phyloP scores from a whole-genome alignment of 2,113 vertebrate species.

The Steatornis caripensis region DNA sequence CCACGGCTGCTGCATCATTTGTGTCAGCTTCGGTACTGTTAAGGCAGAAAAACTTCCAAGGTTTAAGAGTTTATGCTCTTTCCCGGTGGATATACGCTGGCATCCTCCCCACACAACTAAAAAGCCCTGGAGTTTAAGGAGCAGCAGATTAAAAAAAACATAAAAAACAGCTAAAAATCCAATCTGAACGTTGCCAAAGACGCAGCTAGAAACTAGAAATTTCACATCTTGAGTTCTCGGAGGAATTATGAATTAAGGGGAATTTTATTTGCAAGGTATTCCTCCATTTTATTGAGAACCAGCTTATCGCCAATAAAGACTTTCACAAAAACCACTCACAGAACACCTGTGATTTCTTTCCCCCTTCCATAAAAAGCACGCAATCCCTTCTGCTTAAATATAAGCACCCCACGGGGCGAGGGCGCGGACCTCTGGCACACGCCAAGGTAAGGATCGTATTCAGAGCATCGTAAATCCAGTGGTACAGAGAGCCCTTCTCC shows the following conservation, averaged over 20 bases:
- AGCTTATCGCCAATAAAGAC: neutral
- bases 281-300: neutral
- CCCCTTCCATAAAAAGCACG: neutral
- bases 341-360: neutral
- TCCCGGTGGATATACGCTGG: neutral
- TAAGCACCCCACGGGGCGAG: fast-evolving
- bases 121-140: neutral
- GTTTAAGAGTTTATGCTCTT: neutral
- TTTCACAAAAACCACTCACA: neutral
- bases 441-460: neutral
- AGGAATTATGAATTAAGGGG: neutral
- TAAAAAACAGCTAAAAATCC: neutral
- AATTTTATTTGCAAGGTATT: neutral
- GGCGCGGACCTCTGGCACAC: neutral
- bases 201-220: neutral
- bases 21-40: neutral
- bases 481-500: slow-evolving; percentile 83
- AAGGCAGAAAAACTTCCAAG: neutral
- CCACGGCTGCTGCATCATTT: neutral
- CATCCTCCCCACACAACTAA: neutral
- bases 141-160: neutral
- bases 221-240: neutral
- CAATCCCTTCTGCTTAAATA: neutral
- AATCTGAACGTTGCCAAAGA: neutral
- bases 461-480: slow-evolving; percentile 76